Evolutionary conservation across 2,888 invertebrate species (phyloP), one percentile per base, ranked within the genome.

Genomic region (Syritta pipiens): DNA sequence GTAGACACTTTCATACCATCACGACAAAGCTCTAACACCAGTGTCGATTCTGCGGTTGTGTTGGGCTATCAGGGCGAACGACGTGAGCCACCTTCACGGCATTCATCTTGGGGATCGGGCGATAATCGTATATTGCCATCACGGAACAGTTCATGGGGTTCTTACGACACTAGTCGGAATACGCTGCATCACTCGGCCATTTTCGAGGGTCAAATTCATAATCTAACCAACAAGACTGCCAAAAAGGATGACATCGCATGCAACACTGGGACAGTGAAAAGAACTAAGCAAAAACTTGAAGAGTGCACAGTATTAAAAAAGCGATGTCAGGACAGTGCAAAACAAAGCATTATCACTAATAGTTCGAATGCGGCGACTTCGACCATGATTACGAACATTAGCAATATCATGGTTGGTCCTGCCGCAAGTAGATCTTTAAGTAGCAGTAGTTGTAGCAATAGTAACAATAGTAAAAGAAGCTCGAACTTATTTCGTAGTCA

Each of bases 21-120:
- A 19, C 71, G 81, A 40, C 81, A 82, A 40, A 83, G 83, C 46
- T 84, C 84, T 4, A 84, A 83, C 44, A 84, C 83, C 48, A 84
- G 84, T 44, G 82, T 84, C 20, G 84, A 84, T 65, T 84, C 84
- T 17, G 82, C 82, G 40, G 93, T 94, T 28, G 93, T 92, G 46
- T 89, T 93, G 76, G 91, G 91, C 9, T 76, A 89, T 77, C 89
- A 89, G 74, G 89, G 90, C 22, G 91, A 91, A 82, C 85, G 87
- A 12, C 85, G 88, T n/a, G 94, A 94, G 83, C 87, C 90, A 32
- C 91, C 93, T 24, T 94, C 94, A 68, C 91, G 95, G 6, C 94
- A 95, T 86, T 93, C 95, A 82, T 95, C 95, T 35, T 95, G 95
- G 95, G 94, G 95, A 71, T 93, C 94, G n/a, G 92, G 92, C 53